Conservation (phyloP, 2,113 vertebrate genomes). For the Chaetodon auriga region DNA sequence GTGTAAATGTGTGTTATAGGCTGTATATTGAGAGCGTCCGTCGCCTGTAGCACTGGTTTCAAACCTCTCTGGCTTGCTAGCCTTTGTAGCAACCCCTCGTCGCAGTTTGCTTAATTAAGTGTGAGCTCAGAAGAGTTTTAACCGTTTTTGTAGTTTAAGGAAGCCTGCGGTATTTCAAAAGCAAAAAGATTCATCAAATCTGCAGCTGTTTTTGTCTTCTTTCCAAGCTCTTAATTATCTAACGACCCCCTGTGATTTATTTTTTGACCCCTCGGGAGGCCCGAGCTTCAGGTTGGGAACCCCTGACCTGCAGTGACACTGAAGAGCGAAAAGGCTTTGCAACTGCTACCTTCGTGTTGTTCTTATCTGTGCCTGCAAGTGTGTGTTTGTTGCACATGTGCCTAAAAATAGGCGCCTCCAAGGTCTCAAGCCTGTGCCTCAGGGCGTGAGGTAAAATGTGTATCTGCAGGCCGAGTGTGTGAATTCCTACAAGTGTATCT, state of each 20-base stretch:
- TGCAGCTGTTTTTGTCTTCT: neutral
- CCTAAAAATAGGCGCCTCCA: constrained; percentile 56
- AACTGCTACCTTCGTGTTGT: neutral
- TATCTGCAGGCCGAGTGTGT: constrained; percentile 36
- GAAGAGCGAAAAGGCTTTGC: neutral
- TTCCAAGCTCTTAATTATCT: neutral
- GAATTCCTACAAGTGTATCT: constrained; percentile 28
- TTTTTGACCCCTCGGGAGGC: neutral
- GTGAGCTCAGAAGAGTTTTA: neutral
- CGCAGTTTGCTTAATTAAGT: constrained; percentile 8
- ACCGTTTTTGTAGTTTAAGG: neutral
- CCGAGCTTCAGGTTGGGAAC: neutral
- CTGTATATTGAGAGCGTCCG: neutral
- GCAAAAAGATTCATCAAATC: neutral
- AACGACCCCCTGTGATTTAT: neutral
- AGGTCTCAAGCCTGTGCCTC: constrained; percentile 36
- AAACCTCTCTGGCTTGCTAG: neutral
- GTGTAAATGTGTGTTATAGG: neutral
- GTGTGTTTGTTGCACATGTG: constrained; percentile 10
- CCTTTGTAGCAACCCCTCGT: constrained; percentile 3
- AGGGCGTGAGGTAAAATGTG: constrained; percentile 17
- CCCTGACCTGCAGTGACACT: neutral
- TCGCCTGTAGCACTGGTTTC: neutral
- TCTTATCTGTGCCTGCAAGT: constrained; percentile 11
- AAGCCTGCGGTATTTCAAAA: neutral